Conservation (phyloP, 2,797 vertebrate genomes). For the Synanceia verrucosa region DNA sequence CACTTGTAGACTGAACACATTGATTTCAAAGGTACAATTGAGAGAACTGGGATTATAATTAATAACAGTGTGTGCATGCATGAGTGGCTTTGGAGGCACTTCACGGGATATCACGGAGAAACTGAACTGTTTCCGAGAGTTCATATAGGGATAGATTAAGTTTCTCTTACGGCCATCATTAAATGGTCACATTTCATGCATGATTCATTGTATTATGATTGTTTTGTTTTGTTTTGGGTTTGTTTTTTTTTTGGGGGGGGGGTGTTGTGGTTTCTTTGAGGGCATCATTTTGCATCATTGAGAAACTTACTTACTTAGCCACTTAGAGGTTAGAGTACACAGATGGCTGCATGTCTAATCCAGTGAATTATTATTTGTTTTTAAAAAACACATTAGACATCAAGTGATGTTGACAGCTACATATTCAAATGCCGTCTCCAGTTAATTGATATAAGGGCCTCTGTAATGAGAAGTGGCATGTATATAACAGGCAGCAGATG, state of each 20-base stretch:
- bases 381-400: background rate
- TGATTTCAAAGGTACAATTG: background rate
- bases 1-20: background rate
- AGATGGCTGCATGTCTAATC: constrained; percentile 1
- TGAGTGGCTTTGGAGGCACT: background rate
- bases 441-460: constrained; percentile 1
- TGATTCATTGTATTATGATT: background rate
- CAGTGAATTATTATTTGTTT: background rate
- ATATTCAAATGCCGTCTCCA: constrained; percentile 10
- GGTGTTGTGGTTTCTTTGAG: background rate
- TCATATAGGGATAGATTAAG: background rate
- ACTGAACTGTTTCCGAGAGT: background rate
- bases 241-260: too few species aligned
- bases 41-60: background rate
- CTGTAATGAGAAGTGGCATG: constrained; percentile 17
- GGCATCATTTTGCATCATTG: background rate
- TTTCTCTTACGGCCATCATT: background rate
- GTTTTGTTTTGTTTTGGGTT: background rate
- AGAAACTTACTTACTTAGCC: background rate
- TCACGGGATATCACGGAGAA: background rate
- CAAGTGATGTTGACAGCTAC: constrained; percentile 28
- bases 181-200: background rate
- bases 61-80: background rate
- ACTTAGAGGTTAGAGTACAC: background rate
- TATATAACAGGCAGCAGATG: constrained; percentile 32